Percentiles rank a stretch among this genome's conserved stretches.
Evolutionary conservation across 2,888 invertebrate species (phyloP).

Genomic region (Cephonodes hylas): DNA sequence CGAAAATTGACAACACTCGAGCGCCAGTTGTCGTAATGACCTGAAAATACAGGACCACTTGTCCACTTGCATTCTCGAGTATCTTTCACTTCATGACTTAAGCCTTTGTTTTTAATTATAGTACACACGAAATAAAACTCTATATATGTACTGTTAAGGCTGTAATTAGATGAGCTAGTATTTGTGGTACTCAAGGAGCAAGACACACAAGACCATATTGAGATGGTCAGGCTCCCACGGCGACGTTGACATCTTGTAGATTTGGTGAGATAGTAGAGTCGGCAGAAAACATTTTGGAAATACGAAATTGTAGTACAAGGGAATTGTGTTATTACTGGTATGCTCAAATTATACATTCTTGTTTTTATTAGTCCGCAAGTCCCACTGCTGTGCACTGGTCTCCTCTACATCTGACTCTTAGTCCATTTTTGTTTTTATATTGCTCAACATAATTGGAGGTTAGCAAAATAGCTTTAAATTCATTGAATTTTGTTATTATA

Average conservation of each 20-base stretch:
- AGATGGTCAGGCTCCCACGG: slow-evolving; percentile 73
- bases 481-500: too few species aligned
- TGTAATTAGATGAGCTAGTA: neutral
- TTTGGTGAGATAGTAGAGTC: slow-evolving; percentile 17
- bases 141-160: neutral
- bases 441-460: too few species aligned
- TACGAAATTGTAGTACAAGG: too few species aligned
- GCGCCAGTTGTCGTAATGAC: slow-evolving; percentile 1
- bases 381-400: too few species aligned
- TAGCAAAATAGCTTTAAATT: too few species aligned
- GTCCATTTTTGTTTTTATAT: too few species aligned
- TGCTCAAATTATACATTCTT: too few species aligned
- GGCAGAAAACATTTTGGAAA: too few species aligned
- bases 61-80: neutral
- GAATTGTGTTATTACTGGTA: too few species aligned
- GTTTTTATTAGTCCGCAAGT: too few species aligned
- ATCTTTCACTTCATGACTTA: slow-evolving; percentile 1
- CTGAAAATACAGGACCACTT: neutral
- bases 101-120: neutral
- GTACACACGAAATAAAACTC: neutral
- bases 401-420: too few species aligned
- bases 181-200: neutral
- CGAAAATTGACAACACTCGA: neutral
- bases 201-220: slow-evolving; percentile 55
- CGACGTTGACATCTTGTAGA: slow-evolving; percentile 36